Conservation (phyloP, 2,797 vertebrate species). For the Pelobates cultripes region DNA sequence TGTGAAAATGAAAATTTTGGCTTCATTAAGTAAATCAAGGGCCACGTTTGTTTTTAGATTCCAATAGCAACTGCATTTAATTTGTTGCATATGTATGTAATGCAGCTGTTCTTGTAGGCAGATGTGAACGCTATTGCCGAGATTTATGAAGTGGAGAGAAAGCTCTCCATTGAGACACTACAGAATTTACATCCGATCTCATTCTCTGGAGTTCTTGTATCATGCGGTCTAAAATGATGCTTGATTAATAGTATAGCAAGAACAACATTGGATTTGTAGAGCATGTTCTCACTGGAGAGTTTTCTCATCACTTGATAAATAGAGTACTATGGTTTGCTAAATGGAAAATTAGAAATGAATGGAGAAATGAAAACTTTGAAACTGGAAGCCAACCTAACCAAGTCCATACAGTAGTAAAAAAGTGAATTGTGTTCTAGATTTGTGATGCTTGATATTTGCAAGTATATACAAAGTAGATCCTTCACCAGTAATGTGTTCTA, state of each 20-base stretch:
- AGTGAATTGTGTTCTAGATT: no score
- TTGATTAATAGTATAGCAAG: conserved; percentile 16
- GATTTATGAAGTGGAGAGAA: conserved; percentile 16
- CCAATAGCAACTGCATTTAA: not conserved
- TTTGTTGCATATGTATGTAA: not conserved
- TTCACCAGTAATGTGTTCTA: no score
- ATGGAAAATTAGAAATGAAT: no score
- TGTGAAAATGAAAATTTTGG: no score
- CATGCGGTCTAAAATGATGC: conserved; percentile 3
- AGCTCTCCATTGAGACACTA: conserved; percentile 6
- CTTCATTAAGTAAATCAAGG: no score
- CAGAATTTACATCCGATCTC: not conserved
- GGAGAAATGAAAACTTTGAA: no score
- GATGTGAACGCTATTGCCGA: conserved; percentile 1
- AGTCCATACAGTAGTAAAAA: no score
- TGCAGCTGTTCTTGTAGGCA: conserved; percentile 11
- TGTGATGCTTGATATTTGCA: no score
- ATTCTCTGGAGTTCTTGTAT: conserved; percentile 13
- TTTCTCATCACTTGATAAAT: conserved; percentile 3
- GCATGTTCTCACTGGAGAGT: not conserved
- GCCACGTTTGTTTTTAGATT: no score
- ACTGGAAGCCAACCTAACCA: no score
- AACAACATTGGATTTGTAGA: no score
- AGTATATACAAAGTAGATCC: no score
- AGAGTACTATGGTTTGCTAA: not conserved